Conservation (phyloP, 2,888 invertebrate genomes). For the Ferdinandea cuprea region DNA sequence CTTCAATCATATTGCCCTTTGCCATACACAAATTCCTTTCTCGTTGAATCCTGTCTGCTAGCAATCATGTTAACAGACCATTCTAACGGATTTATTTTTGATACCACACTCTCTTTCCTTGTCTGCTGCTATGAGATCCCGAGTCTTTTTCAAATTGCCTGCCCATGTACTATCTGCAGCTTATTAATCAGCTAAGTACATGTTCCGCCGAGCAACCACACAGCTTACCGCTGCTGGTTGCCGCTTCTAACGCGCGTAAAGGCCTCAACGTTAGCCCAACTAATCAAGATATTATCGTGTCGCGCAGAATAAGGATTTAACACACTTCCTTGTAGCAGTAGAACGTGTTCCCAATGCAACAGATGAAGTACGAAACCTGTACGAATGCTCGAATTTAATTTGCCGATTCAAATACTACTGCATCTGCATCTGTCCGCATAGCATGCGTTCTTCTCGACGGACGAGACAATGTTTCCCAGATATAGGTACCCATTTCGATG, state of each 20-base stretch:
- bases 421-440: conserved; percentile 26
- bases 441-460: background rate
- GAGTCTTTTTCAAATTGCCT: conserved; percentile 58
- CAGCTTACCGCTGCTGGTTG: conserved; percentile 26
- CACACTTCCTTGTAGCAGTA: conserved; percentile 69
- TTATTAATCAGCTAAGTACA: conserved; percentile 74
- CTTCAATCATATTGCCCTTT: conserved; percentile 43
- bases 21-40: conserved; percentile 15
- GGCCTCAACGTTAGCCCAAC: conserved; percentile 34
- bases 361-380: conserved; percentile 54
- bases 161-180: conserved; percentile 72
- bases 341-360: conserved; percentile 42
- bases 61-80: conserved; percentile 69
- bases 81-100: conserved; percentile 54
- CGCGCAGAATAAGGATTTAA: conserved; percentile 64
- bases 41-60: conserved; percentile 36
- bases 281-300: conserved; percentile 74
- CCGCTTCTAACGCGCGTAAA: conserved; percentile 9
- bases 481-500: background rate
- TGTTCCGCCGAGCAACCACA: conserved; percentile 47
- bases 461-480: conserved; percentile 52
- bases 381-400: conserved; percentile 58
- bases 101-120: conserved; percentile 25
- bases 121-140: no score
- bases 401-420: conserved; percentile 34